Evolutionary conservation across 2,888 invertebrate genomes (phyloP), one percentile per base, ranked within the genome.

Genomic region (Sarcophaga variegata): DNA sequence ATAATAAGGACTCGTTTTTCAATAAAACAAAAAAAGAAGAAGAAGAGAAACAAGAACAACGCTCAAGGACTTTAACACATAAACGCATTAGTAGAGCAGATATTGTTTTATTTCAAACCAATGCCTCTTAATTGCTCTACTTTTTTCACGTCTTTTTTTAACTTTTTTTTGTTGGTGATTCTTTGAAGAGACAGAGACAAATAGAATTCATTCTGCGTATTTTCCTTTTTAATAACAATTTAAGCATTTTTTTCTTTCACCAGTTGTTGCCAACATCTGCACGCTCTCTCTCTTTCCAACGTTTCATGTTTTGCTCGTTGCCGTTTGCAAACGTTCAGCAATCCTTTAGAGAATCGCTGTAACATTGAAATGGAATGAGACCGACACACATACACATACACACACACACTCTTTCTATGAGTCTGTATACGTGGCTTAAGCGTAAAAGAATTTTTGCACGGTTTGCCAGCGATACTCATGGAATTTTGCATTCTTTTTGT

Each of bases 71-170:
- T 67, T 45, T 17, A 45, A n/a, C 66, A 45, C 10, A 69, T 12
- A 69, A 54, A 54, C 17, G 54, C 17, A 54, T 54, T 54, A 14
- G 54, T 54, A 54, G 17, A 54, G 17, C 54, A 54, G 54, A 54
- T 54, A 64, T 76, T 82, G 37, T 75, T 69, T 75, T 49, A 75
- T 76, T 76, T 69, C 69, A 70, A 76, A 25, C 70, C 64, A 70
- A 82, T 82, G 70, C 64, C 59, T 82, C 20, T 71, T 81, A 81
- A 81, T 81, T 75, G 81, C 81, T 76, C 81, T 59, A 76, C 63
- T 71, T 82, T 69, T 76, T 20, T 47, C 20, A 37, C 37, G 8
- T 3, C 14, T 54, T 17, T 54, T 54, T 54, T 54, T 54, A 0
- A 22, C 22, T 54, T 3, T 54, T 54, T 54, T 17, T 54, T 54